Conservation (phyloP, 2,888 invertebrate genomes). For the Calameuta idolon region DNA sequence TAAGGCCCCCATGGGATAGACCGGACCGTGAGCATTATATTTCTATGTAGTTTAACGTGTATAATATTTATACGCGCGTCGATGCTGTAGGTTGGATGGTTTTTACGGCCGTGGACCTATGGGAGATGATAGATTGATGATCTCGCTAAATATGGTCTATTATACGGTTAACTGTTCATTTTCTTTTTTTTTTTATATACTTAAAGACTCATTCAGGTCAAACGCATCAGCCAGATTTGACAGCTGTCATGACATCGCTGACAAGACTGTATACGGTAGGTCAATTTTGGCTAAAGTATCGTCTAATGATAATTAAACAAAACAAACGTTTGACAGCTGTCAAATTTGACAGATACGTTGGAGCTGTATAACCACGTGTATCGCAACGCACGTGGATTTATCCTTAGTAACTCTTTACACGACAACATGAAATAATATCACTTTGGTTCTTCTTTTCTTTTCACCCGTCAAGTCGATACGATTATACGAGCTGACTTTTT, state of each 20-base stretch:
- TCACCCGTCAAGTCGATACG: not conserved
- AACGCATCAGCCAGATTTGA: not conserved
- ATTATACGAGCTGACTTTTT: not conserved
- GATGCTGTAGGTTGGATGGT: not conserved
- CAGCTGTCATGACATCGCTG: not conserved
- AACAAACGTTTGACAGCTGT: not conserved
- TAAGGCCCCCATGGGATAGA: slow-evolving; percentile 22
- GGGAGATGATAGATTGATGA: slow-evolving; percentile 20
- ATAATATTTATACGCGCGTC: slow-evolving; percentile 19
- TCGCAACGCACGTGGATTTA: not conserved
- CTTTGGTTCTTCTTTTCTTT: not conserved
- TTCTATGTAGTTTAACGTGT: slow-evolving; percentile 15
- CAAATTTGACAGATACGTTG: not conserved
- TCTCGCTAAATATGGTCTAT: slow-evolving; percentile 21
- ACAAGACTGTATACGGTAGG: not conserved
- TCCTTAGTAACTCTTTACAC: not conserved
- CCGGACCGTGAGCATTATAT: slow-evolving; percentile 22
- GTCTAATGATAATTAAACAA: not conserved
- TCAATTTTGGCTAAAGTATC: not conserved
- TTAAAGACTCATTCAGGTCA: not conserved
- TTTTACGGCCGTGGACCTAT: not conserved
- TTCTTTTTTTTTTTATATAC: not conserved
- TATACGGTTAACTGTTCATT: slow-evolving; percentile 1
- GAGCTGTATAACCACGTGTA: not conserved
- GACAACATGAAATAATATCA: not conserved